Evolutionary conservation across 2,888 invertebrate species (phyloP).

Genomic region (Antheraea yamamai): DNA sequence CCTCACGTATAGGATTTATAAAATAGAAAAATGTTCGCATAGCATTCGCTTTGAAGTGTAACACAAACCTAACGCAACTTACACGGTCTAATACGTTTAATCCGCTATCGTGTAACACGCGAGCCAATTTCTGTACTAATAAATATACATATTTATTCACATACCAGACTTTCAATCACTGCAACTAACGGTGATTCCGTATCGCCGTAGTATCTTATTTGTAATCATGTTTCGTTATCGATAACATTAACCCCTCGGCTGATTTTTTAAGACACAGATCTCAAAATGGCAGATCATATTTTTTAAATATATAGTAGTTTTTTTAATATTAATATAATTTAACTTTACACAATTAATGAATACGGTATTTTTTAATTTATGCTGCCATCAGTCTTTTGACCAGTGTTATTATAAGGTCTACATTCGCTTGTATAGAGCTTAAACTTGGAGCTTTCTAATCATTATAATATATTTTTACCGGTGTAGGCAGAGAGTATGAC

Average conservation of each 20-base stretch:
- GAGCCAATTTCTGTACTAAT: conserved; percentile 26
- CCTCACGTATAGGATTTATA: not conserved
- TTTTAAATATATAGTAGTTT: too few relatives aligned
- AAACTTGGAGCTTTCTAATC: not conserved
- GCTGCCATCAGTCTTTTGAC: too few relatives aligned
- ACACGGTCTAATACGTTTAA: conserved; percentile 28
- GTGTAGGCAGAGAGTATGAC: not conserved
- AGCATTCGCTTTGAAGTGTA: conserved; percentile 13
- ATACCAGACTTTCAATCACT: conserved; percentile 20
- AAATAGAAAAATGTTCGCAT: not conserved
- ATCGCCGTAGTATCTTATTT: not conserved
- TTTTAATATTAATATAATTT: too few relatives aligned
- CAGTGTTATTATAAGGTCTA: too few relatives aligned
- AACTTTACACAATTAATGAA: too few relatives aligned
- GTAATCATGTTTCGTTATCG: not conserved
- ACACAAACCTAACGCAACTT: conserved; percentile 19
- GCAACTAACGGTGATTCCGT: conserved; percentile 11
- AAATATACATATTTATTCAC: conserved; percentile 18
- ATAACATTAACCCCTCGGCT: not conserved
- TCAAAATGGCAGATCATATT: too few relatives aligned
- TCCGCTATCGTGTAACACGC: conserved; percentile 31
- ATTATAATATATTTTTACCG: not conserved
- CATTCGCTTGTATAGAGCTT: too few relatives aligned
- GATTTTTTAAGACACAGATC: too few relatives aligned
- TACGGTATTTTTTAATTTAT: too few relatives aligned